These are phyloP conservation scores for Ennomos fuscantarius DNA, from an alignment of 2,888 invertebrate species.

Conservation along the genomic window DNA sequence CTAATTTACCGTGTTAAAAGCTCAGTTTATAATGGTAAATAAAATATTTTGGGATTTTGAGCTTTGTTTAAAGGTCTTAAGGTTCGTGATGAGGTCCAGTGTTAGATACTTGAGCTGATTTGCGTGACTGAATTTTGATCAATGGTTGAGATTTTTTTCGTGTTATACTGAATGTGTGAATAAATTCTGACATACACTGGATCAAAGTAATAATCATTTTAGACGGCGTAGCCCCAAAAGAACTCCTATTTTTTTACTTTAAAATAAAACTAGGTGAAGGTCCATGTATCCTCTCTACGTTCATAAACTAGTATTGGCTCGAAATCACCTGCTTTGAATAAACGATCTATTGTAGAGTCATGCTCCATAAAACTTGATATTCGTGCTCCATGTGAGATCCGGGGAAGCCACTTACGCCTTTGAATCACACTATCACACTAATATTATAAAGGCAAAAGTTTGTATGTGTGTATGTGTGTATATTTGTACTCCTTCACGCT, in stretches of 20 bases:
- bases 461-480: no score
- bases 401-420: background rate
- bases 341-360: constrained; percentile 63
- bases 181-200: background rate
- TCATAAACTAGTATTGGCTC: constrained; percentile 58
- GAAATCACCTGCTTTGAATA: constrained; percentile 75
- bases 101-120: constrained; percentile 35
- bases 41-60: constrained; percentile 21
- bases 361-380: constrained; percentile 59
- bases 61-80: constrained; percentile 11
- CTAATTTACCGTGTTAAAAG: constrained; percentile 37
- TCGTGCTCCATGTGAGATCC: constrained; percentile 30
- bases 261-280: no score
- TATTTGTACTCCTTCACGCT: no score
- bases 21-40: constrained; percentile 18
- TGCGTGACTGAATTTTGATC: constrained; percentile 53
- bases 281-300: background rate
- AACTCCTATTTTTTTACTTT: no score
- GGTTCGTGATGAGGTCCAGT: background rate
- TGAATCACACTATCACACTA: no score
- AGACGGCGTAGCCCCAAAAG: no score
- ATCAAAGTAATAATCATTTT: no score
- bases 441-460: no score
- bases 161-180: background rate
- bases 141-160: constrained; percentile 42